phyloP scores from a whole-genome alignment of 2,113 vertebrate genomes.

The Elephantulus edwardii region DNA sequence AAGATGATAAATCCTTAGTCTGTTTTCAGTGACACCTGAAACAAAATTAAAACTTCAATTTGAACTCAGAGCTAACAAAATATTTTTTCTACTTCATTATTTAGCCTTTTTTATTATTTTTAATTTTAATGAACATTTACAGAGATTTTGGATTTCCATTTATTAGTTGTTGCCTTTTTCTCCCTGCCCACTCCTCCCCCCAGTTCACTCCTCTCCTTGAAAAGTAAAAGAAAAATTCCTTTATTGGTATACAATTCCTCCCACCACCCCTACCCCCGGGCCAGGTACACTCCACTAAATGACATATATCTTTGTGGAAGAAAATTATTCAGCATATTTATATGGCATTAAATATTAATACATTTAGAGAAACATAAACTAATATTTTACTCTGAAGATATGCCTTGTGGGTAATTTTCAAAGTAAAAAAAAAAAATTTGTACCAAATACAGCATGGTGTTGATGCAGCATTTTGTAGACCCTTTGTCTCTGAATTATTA shows the following conservation, averaged over 20 bases:
- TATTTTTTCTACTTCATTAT: no score
- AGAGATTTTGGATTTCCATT: no score
- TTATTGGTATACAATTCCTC: no score
- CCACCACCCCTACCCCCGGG: no score
- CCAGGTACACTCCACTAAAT: no score
- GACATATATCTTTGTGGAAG: background rate
- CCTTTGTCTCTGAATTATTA: no score
- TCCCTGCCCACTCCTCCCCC: no score
- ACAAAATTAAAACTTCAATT: background rate
- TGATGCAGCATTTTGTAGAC: background rate
- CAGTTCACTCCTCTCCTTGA: no score
- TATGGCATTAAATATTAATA: background rate
- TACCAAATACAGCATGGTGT: rapidly evolving
- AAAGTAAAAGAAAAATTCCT: no score
- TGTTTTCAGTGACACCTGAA: background rate
- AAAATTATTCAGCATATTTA: background rate
- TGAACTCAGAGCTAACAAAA: background rate
- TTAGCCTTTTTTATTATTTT: no score
- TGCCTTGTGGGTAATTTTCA: background rate
- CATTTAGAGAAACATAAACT: background rate
- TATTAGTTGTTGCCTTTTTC: no score
- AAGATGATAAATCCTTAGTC: background rate
- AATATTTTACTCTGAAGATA: background rate
- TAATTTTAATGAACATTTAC: no score
- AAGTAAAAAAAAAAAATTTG: background rate